phyloP scores from a whole-genome alignment of 2,113 vertebrate species.

The Cinclus cinclus region DNA sequence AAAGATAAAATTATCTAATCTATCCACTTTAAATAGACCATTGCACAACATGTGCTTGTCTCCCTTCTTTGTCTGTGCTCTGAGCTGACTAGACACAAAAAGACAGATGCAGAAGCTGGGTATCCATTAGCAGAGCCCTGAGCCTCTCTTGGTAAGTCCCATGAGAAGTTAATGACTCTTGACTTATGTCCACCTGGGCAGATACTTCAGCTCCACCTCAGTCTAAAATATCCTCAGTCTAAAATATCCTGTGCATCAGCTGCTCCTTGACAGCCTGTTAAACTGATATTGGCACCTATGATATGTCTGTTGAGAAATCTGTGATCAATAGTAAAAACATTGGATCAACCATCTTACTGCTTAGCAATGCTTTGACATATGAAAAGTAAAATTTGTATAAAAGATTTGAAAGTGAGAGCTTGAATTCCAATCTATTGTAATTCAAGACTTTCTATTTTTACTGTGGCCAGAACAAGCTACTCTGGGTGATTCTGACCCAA shows the following conservation, averaged over 20 bases:
- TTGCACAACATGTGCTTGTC: not conserved
- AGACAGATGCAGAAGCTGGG: not conserved
- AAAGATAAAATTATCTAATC: not conserved
- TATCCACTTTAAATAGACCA: not conserved
- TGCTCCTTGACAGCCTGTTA: not conserved
- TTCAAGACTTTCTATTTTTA: not conserved
- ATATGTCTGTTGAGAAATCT: not conserved
- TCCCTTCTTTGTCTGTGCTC: not conserved
- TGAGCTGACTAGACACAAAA: not conserved
- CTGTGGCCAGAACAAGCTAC: not conserved
- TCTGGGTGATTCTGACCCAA: rapidly evolving
- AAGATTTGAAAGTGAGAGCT: not conserved
- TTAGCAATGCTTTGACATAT: not conserved
- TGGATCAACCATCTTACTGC: not conserved
- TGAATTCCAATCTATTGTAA: not conserved
- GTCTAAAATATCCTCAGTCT: not conserved
- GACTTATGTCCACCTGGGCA: not conserved
- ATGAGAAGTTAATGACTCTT: not conserved
- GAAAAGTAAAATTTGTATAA: not conserved
- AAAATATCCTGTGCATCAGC: not conserved
- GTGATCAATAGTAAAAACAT: not conserved
- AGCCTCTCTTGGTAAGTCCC: not conserved
- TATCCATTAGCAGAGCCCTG: not conserved
- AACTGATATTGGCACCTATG: not conserved
- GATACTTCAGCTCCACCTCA: not conserved